These are phyloP conservation scores for Thalassoma bifasciatum DNA, from an alignment of 2,113 vertebrate species.

Conservation along the genomic window DNA sequence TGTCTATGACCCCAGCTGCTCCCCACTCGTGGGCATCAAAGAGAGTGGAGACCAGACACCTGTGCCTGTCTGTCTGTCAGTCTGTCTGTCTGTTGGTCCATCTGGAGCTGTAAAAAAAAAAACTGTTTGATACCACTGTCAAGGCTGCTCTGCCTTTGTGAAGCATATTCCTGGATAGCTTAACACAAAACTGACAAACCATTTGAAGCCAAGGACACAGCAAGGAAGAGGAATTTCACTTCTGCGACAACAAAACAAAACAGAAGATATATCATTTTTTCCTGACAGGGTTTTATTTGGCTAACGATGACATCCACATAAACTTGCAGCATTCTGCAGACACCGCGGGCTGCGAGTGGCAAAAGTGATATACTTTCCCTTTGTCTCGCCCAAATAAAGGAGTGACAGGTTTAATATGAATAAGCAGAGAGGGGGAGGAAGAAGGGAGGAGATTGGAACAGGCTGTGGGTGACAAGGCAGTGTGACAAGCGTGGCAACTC, in stretches of 20 bases:
- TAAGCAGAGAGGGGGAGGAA: constrained; percentile 52
- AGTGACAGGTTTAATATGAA: constrained; percentile 75
- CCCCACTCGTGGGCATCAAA: constrained; percentile 63
- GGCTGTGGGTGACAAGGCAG: constrained; percentile 62
- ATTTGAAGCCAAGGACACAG: constrained; percentile 38
- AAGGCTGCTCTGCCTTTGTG: constrained; percentile 5
- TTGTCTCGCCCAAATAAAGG: constrained; percentile 63
- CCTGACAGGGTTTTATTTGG: constrained; percentile 56
- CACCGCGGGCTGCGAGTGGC: constrained; percentile 45
- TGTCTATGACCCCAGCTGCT: constrained; percentile 62
- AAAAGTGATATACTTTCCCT: constrained; percentile 61
- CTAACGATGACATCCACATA: constrained; percentile 49
- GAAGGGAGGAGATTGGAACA: constrained; percentile 48
- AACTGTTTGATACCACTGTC: background rate
- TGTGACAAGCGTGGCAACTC: constrained; percentile 70
- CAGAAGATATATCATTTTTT: constrained; percentile 40
- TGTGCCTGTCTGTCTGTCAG: constrained; percentile 49
- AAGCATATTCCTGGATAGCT: constrained; percentile 29
- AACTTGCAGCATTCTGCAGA: constrained; percentile 45
- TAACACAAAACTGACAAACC: constrained; percentile 20
- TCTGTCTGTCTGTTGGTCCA: constrained; percentile 29
- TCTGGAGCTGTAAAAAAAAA: constrained; percentile 29
- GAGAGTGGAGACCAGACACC: constrained; percentile 56
- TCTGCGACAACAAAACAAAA: constrained; percentile 40
- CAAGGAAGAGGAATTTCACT: constrained; percentile 16